A percentile compares a stretch with the other conserved stretches of the same genome.
These are phyloP conservation scores for Chaetophractus vellerosus DNA, from an alignment of 2,797 vertebrate species.

Conservation along the genomic window DNA sequence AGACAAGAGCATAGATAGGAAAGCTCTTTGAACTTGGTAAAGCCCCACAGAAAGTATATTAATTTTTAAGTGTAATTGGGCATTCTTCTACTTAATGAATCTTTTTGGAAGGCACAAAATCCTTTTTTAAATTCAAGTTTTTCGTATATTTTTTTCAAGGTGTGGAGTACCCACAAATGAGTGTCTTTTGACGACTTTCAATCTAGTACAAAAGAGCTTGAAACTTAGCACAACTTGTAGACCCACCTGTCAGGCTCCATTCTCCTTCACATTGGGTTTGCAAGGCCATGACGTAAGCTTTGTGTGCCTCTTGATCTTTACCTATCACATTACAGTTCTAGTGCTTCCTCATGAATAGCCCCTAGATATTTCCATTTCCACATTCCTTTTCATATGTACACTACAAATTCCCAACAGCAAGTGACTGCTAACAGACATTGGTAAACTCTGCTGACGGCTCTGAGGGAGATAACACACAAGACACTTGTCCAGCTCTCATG, in stretches of 20 bases:
- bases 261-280: neutral
- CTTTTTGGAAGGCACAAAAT: constrained; percentile 45
- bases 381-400: constrained; percentile 13
- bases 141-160: constrained; percentile 60
- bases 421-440: neutral
- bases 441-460: neutral
- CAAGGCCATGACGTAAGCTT: neutral
- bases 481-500: neutral
- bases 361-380: constrained; percentile 36
- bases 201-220: neutral
- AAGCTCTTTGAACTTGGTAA: neutral
- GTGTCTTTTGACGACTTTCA: constrained; percentile 1
- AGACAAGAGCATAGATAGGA: neutral
- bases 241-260: neutral
- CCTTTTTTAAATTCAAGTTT: neutral
- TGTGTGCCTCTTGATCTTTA: constrained; percentile 1
- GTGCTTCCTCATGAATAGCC: neutral
- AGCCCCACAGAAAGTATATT: neutral
- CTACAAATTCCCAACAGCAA: constrained; percentile 19
- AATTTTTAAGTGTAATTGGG: constrained; percentile 50
- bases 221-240: neutral
- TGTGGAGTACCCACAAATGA: neutral
- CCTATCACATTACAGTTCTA: neutral
- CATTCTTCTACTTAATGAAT: constrained; percentile 29
- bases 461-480: neutral